These are phyloP conservation scores for Myopa tessellatipennis DNA, from an alignment of 2,888 invertebrate genomes.

Conservation along the genomic window DNA sequence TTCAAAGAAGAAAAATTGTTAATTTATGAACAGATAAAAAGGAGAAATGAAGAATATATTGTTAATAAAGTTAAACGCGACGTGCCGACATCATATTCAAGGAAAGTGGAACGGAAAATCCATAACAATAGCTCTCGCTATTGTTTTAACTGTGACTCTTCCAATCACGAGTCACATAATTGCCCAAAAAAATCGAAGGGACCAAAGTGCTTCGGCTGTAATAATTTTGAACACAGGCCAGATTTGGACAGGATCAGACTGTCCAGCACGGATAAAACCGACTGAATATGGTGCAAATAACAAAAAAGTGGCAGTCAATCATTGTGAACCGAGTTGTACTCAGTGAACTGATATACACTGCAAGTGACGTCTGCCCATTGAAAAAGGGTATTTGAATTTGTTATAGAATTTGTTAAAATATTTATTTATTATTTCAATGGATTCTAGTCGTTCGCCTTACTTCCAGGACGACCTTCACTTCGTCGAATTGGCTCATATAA, in stretches of 20 bases:
- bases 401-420: constrained; percentile 19
- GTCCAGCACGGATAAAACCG: constrained; percentile 12
- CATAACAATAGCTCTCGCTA: not conserved
- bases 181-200: constrained; percentile 49
- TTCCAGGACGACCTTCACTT: not conserved
- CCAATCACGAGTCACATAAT: constrained; percentile 43
- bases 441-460: not conserved
- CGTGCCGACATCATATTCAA: no score
- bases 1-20: no score
- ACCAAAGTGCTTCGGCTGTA: constrained; percentile 54
- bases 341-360: constrained; percentile 40
- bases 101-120: not conserved
- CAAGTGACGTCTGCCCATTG: constrained; percentile 32
- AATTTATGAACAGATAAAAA: no score
- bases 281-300: constrained; percentile 18
- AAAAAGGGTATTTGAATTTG: constrained; percentile 33
- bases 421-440: constrained; percentile 19
- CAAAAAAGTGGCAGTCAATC: constrained; percentile 1
- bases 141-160: not conserved
- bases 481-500: not conserved
- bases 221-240: constrained; percentile 50
- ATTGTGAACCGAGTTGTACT: constrained; percentile 12
- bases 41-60: no score
- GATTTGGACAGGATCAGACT: constrained; percentile 2
- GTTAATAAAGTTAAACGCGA: not conserved